Base-by-base conservation (phyloP, 2,113 vertebrate genomes). In the Ursus arctos region DNA sequence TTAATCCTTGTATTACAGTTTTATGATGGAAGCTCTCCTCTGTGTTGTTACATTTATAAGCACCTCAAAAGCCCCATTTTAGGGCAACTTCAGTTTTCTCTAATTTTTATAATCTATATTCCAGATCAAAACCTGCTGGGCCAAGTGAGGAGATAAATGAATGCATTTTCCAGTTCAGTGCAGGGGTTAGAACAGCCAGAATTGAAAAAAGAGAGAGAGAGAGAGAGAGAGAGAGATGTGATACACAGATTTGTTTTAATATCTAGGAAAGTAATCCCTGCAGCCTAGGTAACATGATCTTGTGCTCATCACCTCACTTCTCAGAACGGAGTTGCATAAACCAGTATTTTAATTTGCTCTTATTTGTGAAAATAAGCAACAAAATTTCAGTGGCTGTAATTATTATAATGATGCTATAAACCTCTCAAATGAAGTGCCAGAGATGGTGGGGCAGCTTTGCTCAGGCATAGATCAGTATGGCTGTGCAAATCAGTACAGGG, bases 41-140 rank as follows among this genome's bases (percentile, higher is more conserved):
- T 19, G 16, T 36, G 24, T 61, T 12, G 21, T n/a, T 86, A 53
- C 14, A 51, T 71, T 83, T 90, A 31, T 51, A 87, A 92, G 59
- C 10, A 65, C 16, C 33, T 80, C 7, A 69, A 79, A 80, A 72
- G 43, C 16, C 94, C 22, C 12, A 2, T 51, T 89, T 91, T 51
- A 84, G 28, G 47, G 24, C 15, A 57, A 33, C 21, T 69, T 65
- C 18, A 40, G 40, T 82, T 81, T 83, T 88, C 55, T 84, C 61
- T 89, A 76, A 71, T 55, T 92, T 93, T 86, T 76, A 88, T 85
- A 65, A 85, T 51, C 53, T 94, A 12, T 65, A 72, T 21, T 94
- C 4, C 19, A 61, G 21, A 87, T 93, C 12, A 36, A 93, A 97
- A 43, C 40, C 8, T 47, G 11, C 47, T 43, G 71, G 53, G 22